Base-by-base conservation (phyloP, 2,797 vertebrate species). In the Pipistrellus pygmaeus region DNA sequence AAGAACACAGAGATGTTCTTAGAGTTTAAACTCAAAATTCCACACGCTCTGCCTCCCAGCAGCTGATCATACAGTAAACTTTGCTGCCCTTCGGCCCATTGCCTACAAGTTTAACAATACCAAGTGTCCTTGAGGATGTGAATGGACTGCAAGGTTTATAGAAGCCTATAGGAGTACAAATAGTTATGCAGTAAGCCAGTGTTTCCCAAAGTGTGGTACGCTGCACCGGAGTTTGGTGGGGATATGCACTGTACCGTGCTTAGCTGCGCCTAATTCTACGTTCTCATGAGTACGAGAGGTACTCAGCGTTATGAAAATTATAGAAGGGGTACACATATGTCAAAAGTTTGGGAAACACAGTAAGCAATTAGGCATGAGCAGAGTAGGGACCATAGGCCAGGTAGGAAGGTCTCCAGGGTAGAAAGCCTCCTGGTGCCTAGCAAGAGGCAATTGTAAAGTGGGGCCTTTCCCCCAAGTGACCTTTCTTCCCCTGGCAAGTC, bases 1-100 rank as follows among this genome's bases (percentile, higher is more conserved):
- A 69, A 66, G 35, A 75, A 38, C 51, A 60, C 8, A 41, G 35
- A 81, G 20, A 23, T 35, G n/a, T 93, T 78, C 55, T 78, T 83
- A 15, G 46, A 41, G 8, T 20, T 5, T 68, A n/a, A 72, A 83
- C 46, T 92, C 75, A 55, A 83, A 83, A 94, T 92, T 95, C 73
- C 46, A 92, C 64, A 72, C 21, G 13, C 27, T 76, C 78, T 82
- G 57, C 51, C 51, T 83, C 78, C 46, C 17, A 73, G 51, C 57
- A 68, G 75, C 90, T 89, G 15, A 80, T 51, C 18, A 7, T 0
- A 2, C 44, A 38, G 46, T 60, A n/a, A 71, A 83, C 25, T 82
- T 71, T 82, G 55, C 71, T 69, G 17, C 41, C 20, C 8, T 82
- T n/a, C 17, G 87, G 55, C 21, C 94, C n/a, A 88, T 7, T 71